Evolutionary conservation across 2,113 vertebrate species (phyloP).

Genomic region (Bucco capensis): DNA sequence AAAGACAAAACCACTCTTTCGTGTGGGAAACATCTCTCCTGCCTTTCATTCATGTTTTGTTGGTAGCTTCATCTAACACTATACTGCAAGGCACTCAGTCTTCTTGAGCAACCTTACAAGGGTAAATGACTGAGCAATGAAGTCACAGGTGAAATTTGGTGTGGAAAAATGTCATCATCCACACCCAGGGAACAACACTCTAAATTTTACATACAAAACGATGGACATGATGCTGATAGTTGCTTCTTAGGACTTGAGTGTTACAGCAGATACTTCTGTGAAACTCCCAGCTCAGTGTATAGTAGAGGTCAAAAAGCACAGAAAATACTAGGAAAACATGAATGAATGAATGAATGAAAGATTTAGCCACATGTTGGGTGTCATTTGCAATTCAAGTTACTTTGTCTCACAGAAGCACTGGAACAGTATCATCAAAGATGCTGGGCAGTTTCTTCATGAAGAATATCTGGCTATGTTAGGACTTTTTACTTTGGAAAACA

Average conservation of each 20-base stretch:
- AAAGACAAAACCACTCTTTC: background rate
- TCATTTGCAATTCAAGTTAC: background rate
- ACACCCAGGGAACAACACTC: background rate
- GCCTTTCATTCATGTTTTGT: background rate
- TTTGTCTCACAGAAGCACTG: background rate
- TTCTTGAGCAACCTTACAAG: background rate
- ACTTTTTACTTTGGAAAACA: background rate
- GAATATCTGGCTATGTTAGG: background rate
- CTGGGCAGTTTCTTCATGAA: background rate
- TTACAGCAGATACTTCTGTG: background rate
- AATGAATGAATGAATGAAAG: background rate
- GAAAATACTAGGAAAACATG: background rate
- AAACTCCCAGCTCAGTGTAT: background rate
- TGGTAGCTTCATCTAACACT: background rate
- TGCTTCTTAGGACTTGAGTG: background rate
- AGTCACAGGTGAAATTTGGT: background rate
- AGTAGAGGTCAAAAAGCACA: background rate
- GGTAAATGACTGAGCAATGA: background rate
- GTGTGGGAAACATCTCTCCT: background rate
- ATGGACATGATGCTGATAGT: background rate
- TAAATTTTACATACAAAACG: background rate
- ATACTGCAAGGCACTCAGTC: background rate
- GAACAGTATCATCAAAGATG: background rate
- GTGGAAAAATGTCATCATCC: background rate
- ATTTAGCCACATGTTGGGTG: background rate